These are phyloP conservation scores for Fregetta grallaria DNA, from an alignment of 2,113 vertebrate genomes.

Conservation along the genomic window DNA sequence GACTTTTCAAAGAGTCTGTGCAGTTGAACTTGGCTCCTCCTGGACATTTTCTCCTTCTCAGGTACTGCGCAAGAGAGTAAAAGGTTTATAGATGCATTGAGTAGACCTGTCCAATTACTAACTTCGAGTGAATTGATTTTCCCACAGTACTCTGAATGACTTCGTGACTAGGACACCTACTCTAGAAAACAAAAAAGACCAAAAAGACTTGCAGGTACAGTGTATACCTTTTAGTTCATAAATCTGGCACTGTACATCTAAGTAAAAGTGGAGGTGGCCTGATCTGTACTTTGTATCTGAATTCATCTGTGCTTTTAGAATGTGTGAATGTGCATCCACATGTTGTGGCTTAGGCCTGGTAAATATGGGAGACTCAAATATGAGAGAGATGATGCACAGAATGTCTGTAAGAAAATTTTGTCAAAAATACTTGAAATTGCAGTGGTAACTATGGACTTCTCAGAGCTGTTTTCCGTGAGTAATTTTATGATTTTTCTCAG, in stretches of 20 bases:
- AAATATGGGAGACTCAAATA: neutral
- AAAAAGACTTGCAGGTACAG: conserved; percentile 90
- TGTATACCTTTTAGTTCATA: neutral
- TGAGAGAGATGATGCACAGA: neutral
- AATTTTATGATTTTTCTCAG: neutral
- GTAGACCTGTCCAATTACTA: neutral
- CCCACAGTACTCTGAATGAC: conserved; percentile 89
- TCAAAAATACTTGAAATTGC: neutral
- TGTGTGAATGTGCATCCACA: neutral
- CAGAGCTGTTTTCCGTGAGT: neutral
- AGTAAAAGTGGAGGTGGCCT: neutral
- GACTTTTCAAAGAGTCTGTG: conserved; percentile 88
- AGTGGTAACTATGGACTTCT: neutral
- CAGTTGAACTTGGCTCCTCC: conserved; percentile 92
- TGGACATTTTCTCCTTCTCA: conserved; percentile 91
- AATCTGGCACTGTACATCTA: neutral
- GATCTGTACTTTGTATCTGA: neutral
- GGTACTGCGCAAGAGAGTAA: conserved; percentile 63
- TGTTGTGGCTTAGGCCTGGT: neutral
- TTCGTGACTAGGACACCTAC: conserved; percentile 88
- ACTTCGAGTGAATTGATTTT: conserved; percentile 1
- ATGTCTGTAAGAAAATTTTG: neutral
- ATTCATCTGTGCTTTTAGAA: neutral
- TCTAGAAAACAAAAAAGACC: conserved; percentile 93
- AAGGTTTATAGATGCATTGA: neutral